Evolutionary conservation across 2,888 invertebrate genomes (phyloP).

Genomic region (Eupithecia insigniata): DNA sequence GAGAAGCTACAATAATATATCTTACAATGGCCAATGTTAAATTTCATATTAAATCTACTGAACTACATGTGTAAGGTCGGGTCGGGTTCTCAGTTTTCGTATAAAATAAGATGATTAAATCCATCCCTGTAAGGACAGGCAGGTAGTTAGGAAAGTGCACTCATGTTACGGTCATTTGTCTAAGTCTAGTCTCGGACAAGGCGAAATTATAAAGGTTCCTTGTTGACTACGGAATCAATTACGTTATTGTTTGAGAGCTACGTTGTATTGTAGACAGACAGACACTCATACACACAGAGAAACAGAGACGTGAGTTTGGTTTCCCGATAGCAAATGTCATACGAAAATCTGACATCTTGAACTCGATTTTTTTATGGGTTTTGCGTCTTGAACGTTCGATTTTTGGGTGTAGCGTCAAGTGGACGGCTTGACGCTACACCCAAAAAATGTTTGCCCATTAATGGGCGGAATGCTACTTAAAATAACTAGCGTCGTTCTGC

Average conservation of each 20-base stretch:
- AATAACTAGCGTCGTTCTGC: no score
- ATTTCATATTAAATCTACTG: no score
- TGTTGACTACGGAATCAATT: background rate
- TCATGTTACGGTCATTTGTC: slow-evolving; percentile 2
- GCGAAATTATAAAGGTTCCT: background rate
- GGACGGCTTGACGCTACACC: no score
- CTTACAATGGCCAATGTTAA: no score
- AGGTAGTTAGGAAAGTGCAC: background rate
- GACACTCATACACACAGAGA: background rate
- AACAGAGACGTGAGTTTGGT: background rate
- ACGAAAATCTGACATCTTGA: no score
- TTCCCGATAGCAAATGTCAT: no score
- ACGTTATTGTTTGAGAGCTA: background rate
- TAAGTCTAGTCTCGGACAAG: background rate
- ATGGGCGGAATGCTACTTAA: no score
- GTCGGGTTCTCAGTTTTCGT: background rate
- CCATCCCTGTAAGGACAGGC: background rate
- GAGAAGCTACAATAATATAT: no score
- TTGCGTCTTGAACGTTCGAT: no score
- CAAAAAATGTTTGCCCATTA: no score
- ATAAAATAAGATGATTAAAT: background rate
- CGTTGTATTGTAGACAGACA: background rate
- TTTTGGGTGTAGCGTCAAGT: no score
- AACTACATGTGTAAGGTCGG: background rate
- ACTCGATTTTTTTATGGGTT: no score